phyloP scores from a whole-genome alignment of 2,113 vertebrate species.

The Toxotes jaculatrix region DNA sequence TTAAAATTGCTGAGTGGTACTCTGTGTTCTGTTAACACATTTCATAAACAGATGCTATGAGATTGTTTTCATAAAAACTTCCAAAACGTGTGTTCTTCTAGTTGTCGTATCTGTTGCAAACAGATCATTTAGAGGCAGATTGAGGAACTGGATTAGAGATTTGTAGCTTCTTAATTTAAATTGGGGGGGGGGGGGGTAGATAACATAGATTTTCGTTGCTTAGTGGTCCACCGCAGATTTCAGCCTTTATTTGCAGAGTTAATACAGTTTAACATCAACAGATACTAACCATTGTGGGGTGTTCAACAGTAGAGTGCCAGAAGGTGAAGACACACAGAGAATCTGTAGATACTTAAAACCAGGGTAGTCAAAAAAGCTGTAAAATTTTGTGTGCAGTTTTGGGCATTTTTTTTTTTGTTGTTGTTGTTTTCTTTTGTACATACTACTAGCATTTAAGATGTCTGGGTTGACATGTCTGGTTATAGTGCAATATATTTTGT shows the following conservation, averaged over 20 bases:
- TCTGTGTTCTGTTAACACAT: not conserved
- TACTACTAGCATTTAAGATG: conserved; percentile 93
- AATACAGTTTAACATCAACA: conserved; percentile 85
- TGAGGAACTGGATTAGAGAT: not conserved
- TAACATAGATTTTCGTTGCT: no score
- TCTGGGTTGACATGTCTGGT: conserved; percentile 99
- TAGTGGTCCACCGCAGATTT: conserved; percentile 88
- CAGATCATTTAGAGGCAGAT: not conserved
- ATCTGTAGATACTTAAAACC: conserved; percentile 97
- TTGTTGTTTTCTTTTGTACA: conserved; percentile 93
- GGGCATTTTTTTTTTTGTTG: conserved; percentile 89
- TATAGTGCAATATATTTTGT: conserved; percentile 99
- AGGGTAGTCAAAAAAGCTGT: conserved; percentile 88
- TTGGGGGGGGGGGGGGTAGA: no score
- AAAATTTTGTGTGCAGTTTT: conserved; percentile 95
- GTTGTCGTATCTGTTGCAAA: not conserved
- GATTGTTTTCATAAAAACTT: not conserved
- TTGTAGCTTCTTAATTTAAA: no score
- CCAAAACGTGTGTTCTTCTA: not conserved
- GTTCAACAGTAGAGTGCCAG: conserved; percentile 84
- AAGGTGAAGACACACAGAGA: conserved; percentile 57
- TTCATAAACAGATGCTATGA: not conserved
- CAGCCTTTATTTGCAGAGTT: conserved; percentile 92
- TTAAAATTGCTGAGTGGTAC: not conserved
- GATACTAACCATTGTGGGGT: conserved; percentile 86